These are phyloP conservation scores for Pangasianodon gigas DNA, from an alignment of 2,113 vertebrate genomes.

Conservation along the genomic window DNA sequence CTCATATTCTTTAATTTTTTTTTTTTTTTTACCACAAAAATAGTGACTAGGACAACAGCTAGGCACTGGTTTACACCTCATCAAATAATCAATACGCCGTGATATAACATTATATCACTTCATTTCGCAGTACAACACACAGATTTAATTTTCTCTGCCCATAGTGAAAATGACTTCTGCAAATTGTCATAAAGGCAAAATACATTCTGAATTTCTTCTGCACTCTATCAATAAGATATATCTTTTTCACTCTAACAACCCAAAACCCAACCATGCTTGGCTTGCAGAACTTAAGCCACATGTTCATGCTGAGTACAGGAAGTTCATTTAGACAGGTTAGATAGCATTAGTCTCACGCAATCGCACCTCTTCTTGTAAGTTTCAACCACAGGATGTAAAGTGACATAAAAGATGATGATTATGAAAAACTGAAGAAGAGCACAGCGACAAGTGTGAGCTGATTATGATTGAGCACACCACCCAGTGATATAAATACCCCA, in stretches of 20 bases:
- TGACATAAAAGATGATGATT: neutral
- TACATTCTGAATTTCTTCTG: neutral
- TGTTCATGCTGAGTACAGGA: neutral
- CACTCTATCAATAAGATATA: neutral
- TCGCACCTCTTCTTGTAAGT: neutral
- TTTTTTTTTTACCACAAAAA: neutral
- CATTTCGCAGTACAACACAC: neutral
- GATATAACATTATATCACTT: neutral
- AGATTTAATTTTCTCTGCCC: neutral
- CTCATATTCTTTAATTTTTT: neutral
- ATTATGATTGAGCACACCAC: neutral
- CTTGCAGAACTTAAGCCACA: neutral
- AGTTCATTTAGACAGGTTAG: neutral
- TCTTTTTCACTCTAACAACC: neutral
- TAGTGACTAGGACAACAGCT: neutral
- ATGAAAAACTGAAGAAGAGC: neutral
- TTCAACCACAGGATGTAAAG: slow-evolving; percentile 28
- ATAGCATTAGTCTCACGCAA: neutral
- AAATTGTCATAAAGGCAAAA: neutral
- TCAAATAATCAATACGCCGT: neutral
- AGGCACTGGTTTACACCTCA: neutral
- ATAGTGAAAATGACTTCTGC: too few relatives aligned
- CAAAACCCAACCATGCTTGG: neutral
- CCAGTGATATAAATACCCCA: neutral
- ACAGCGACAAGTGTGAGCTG: too few relatives aligned